phyloP scores from a whole-genome alignment of 2,113 vertebrate genomes.

The Peromyscus leucopus region DNA sequence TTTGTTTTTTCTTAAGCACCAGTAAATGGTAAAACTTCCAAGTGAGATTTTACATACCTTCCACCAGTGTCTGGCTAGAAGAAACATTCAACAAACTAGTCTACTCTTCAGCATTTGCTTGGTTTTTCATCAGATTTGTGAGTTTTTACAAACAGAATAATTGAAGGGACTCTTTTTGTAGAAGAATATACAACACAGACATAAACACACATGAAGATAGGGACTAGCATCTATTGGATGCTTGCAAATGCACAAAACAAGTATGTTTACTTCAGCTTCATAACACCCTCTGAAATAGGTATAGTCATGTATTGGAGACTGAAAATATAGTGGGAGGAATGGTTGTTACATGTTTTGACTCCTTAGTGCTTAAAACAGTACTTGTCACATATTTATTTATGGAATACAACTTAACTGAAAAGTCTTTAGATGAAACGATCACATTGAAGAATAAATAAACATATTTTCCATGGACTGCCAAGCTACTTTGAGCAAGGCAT shows the following conservation, averaged over 20 bases:
- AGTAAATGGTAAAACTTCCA: neutral
- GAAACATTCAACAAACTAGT: neutral
- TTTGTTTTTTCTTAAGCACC: neutral
- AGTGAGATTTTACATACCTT: neutral
- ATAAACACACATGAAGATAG: neutral
- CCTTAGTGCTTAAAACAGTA: neutral
- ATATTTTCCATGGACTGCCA: neutral
- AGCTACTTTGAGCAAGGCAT: neutral
- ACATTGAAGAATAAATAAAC: neutral
- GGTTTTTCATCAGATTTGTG: neutral
- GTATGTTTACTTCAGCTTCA: neutral
- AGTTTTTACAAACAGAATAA: neutral
- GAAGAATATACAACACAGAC: neutral
- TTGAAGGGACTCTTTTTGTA: neutral
- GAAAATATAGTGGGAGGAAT: neutral
- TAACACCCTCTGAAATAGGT: neutral
- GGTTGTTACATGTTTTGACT: neutral
- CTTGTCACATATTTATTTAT: neutral
- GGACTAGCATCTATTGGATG: neutral
- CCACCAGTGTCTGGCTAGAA: neutral
- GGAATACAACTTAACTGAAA: neutral
- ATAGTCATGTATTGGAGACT: neutral
- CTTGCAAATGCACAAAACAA: neutral
- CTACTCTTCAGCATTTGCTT: neutral
- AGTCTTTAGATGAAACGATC: neutral